Percentiles rank a stretch among this genome's conserved stretches.
Evolutionary conservation across 1,140 invertebrate species (phyloP).

Genomic region (Probaryconus sp.): DNA sequence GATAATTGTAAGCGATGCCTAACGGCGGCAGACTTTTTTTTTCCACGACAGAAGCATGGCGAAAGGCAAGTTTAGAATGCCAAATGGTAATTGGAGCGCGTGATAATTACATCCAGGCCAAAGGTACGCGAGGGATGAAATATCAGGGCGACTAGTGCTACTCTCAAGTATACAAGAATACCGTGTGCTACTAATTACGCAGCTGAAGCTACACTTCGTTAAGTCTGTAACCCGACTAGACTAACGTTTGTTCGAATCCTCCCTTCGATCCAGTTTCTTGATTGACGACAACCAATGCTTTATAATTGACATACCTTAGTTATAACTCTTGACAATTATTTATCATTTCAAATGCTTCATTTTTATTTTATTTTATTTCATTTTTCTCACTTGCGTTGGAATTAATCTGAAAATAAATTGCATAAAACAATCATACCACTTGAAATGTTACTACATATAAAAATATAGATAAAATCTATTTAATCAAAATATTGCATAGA

Average conservation of each 20-base stretch:
- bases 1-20: slow-evolving; percentile 53
- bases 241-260: slow-evolving; percentile 36
- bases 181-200: slow-evolving; percentile 55
- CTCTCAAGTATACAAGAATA: slow-evolving; percentile 56
- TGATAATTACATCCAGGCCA: slow-evolving; percentile 58
- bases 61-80: slow-evolving; percentile 42
- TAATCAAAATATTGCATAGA: no score
- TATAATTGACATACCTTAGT: slow-evolving; percentile 36
- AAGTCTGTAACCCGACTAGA: slow-evolving; percentile 50
- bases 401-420: no score
- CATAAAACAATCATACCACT: no score
- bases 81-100: slow-evolving; percentile 58
- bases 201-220: slow-evolving; percentile 50
- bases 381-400: not conserved
- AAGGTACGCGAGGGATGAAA: slow-evolving; percentile 55
- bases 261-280: slow-evolving; percentile 42
- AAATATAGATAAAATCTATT: no score
- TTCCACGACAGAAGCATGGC: slow-evolving; percentile 17
- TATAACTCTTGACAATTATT: slow-evolving; percentile 2
- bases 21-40: slow-evolving; percentile 28
- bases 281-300: slow-evolving; percentile 44
- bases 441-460: no score
- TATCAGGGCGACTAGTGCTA: slow-evolving; percentile 46
- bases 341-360: not conserved
- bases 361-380: not conserved